These are phyloP conservation scores for Megaptera novaeangliae DNA, from an alignment of 2,113 vertebrate species.

Conservation along the genomic window DNA sequence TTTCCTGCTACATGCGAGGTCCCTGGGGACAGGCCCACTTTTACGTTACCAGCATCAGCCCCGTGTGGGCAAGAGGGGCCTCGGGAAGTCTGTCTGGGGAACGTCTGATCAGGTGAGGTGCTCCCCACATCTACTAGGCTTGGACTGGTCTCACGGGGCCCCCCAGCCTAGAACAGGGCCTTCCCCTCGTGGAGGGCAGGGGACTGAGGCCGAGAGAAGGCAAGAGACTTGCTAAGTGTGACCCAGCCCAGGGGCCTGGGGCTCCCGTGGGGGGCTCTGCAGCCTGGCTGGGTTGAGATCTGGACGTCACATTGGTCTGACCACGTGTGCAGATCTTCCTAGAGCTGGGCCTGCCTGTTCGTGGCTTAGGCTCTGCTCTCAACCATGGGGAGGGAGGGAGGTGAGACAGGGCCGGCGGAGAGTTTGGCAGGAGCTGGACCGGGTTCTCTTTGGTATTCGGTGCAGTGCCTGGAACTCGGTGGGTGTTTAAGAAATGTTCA, in stretches of 20 bases:
- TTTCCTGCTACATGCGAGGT: background rate
- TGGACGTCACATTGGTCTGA: background rate
- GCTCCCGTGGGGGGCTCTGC: rapidly evolving
- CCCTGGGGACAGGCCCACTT: background rate
- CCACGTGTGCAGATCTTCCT: background rate
- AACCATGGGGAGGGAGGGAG: background rate
- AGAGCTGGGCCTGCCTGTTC: background rate
- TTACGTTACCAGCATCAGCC: background rate
- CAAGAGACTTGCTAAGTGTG: background rate
- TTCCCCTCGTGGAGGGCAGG: background rate
- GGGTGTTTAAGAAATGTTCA: conserved; percentile 55
- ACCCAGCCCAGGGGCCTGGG: background rate
- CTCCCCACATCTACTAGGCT: background rate
- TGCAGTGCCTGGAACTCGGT: background rate
- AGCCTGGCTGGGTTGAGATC: background rate
- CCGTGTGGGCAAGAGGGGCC: rapidly evolving
- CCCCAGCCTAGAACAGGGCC: background rate
- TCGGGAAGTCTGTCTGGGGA: rapidly evolving
- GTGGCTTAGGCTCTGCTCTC: background rate
- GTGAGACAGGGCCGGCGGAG: rapidly evolving
- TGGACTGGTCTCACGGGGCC: background rate
- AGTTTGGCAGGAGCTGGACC: background rate
- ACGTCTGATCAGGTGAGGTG: rapidly evolving
- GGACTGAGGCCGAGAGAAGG: background rate
- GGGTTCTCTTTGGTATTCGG: conserved; percentile 37